Percentiles rank a stretch among this genome's conserved stretches.
Conservation (phyloP, 2,113 vertebrate genomes). For the Pelecanoides urinatrix region DNA sequence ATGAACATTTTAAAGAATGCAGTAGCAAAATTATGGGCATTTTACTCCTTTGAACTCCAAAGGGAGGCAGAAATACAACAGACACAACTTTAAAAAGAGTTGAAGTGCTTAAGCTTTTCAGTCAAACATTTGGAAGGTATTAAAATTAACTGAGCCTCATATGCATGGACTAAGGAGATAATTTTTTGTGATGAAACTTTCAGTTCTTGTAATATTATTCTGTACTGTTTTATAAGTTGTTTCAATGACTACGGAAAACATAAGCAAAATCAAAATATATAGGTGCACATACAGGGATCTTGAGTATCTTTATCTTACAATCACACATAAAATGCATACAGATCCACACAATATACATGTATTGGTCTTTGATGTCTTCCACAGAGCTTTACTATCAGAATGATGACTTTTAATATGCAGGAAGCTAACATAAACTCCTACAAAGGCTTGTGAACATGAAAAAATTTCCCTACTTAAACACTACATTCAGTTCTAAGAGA, state of each 20-base stretch:
- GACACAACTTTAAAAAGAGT: slow-evolving; percentile 39
- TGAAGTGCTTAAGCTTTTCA: slow-evolving; percentile 41
- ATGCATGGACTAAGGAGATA: background rate
- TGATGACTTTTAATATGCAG: background rate
- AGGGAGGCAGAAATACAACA: slow-evolving; percentile 47
- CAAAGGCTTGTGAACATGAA: background rate
- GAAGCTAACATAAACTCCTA: background rate
- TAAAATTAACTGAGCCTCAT: slow-evolving; percentile 28
- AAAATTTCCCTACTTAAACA: background rate
- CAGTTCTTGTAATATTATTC: slow-evolving; percentile 43
- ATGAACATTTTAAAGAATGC: background rate
- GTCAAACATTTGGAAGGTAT: slow-evolving; percentile 53
- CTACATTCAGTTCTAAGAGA: background rate
- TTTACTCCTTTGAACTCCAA: slow-evolving; percentile 52
- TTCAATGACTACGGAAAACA: slow-evolving; percentile 29
- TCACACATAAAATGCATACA: background rate
- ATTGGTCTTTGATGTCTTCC: background rate
- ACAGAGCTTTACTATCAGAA: background rate
- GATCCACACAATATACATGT: background rate
- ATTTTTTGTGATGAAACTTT: background rate
- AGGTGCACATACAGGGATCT: background rate
- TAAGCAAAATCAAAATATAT: background rate
- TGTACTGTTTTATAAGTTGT: slow-evolving; percentile 30
- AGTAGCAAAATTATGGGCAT: slow-evolving; percentile 33
- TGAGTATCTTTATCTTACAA: background rate